Base-by-base conservation (phyloP, 1,140 invertebrate species). In the Charaxes varanes region DNA sequence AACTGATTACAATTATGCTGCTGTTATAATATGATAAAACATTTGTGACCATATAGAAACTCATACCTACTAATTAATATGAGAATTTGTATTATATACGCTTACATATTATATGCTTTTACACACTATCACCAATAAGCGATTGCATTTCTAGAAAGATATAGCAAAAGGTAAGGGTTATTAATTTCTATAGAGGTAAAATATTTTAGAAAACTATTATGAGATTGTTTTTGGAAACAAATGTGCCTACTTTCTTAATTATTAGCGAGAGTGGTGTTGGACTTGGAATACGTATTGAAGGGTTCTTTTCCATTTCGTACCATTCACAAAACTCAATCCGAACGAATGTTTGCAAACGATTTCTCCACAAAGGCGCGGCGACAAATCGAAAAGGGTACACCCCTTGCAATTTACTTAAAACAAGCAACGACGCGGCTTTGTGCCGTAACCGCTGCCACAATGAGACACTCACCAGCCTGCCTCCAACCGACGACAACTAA, bases 351-450 rank as follows among this genome's bases (percentile, higher is more conserved):
- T 63, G 57, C 62, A 65, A 63, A 62, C 62, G 62, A 65, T 65
- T 61, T 61, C 50, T 53, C 41, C 28, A 63, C 62, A 58, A 60
- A 59, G 52, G 40, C 57, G 53, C 44, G 52, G 53, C 60, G 60
- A 49, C 55, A 59, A 41, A 55, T 58, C 59, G 51, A 44, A 48
- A 53, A 62, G 57, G 63, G 54, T 50, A 60, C 52, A 53, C 55
- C 63, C 62, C 57, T 63, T 62, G 65, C 69, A 77, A 77, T 77
- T 77, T 72, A 50, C 62, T 70, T 72, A 77, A 77, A 77, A 77
- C 69, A 69, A 69, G 62, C 49, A 34, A 41, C 38, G 49, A 38
- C 22, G 19, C 16, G 50, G 43, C 52, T 53, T 59, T 62, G 47
- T 53, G 37, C 41, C 32, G 15, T 31, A 42, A 54, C 52, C 45